phyloP scores from a whole-genome alignment of 2,888 invertebrate species.

The Anthophora plumipes region DNA sequence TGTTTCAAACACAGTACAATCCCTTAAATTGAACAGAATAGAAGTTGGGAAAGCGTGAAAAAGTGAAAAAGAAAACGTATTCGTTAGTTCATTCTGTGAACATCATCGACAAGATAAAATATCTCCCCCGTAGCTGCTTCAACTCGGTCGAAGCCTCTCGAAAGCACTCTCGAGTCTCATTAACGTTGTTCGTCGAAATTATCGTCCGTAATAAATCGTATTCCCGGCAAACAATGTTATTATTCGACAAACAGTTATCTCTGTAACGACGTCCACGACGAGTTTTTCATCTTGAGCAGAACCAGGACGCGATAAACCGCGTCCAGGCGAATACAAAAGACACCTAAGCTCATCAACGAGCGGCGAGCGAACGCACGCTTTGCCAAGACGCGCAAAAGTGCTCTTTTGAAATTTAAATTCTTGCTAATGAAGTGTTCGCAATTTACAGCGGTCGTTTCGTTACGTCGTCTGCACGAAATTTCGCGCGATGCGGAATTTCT shows the following conservation, averaged over 20 bases:
- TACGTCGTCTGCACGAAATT: slow-evolving; percentile 50
- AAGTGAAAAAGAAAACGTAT: neutral
- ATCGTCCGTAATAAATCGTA: slow-evolving; percentile 3
- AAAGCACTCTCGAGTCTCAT: neutral
- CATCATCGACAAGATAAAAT: neutral
- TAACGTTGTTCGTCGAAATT: neutral
- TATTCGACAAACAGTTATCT: neutral
- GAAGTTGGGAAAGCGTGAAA: neutral
- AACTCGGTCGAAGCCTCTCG: neutral
- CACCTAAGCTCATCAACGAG: slow-evolving; percentile 42
- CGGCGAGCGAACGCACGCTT: no score
- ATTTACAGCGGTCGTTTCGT: slow-evolving; percentile 54
- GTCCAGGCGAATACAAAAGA: slow-evolving; percentile 45
- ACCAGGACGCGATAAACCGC: slow-evolving; percentile 31
- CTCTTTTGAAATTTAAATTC: slow-evolving; percentile 65
- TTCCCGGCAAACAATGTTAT: neutral
- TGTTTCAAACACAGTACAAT: no score
- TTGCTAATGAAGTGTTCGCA: slow-evolving; percentile 64
- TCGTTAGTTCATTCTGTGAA: neutral
- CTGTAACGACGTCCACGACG: neutral
- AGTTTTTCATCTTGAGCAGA: slow-evolving; percentile 41
- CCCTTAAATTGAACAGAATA: neutral
- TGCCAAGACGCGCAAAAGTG: slow-evolving; percentile 43
- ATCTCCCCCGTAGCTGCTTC: neutral
- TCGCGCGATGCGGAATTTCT: slow-evolving; percentile 45